Conservation (phyloP, 2,888 invertebrate species). For the Lithosia quadra region DNA sequence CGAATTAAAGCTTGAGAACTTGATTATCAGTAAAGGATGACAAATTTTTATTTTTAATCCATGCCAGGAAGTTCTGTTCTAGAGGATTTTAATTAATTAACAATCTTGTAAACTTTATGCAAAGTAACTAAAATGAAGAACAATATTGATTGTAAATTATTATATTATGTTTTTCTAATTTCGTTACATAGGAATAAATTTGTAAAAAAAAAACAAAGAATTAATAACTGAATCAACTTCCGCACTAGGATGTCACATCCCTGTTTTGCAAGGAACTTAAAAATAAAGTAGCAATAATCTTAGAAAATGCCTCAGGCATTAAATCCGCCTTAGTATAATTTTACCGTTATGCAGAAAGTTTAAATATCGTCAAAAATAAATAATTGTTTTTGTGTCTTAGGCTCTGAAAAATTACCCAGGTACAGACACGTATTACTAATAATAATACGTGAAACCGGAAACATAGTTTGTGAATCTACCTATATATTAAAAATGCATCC, state of each 20-base stretch:
- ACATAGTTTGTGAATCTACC: no score
- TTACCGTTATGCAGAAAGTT: no score
- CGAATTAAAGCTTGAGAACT: conserved; percentile 16
- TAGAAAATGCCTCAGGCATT: no score
- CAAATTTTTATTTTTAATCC: conserved; percentile 28
- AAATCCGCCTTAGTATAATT: no score
- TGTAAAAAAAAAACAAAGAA: background rate
- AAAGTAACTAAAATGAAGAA: background rate
- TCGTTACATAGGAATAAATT: background rate
- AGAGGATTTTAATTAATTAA: conserved; percentile 29
- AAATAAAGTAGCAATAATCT: no score
- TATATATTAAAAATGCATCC: no score
- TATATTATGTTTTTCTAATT: background rate
- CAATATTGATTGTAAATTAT: background rate
- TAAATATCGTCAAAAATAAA: no score
- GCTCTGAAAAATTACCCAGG: no score
- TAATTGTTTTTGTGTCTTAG: no score
- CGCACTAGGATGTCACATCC: background rate
- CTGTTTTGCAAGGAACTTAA: background rate
- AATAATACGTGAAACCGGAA: no score
- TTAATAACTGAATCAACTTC: background rate
- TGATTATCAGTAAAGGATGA: conserved; percentile 20
- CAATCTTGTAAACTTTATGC: conserved; percentile 9
- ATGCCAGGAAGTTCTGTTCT: conserved; percentile 34
- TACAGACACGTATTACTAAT: no score